Evolutionary conservation across 2,113 vertebrate genomes (phyloP).

Genomic region (Rhagologus leucostigma): DNA sequence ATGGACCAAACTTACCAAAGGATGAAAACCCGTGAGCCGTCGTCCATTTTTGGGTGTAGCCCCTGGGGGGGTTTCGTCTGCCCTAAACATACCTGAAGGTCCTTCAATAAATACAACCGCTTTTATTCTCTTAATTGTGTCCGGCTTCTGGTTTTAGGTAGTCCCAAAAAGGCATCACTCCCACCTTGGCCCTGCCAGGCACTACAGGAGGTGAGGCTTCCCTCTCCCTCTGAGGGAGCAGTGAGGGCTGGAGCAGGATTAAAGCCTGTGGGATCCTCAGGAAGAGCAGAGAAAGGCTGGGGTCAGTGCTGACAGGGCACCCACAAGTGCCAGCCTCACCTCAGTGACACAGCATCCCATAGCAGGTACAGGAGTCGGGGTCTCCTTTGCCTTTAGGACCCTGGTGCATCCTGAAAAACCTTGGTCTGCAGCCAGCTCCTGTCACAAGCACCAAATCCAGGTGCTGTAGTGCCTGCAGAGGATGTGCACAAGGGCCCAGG

Average conservation of each 20-base stretch:
- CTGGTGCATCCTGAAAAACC: not conserved
- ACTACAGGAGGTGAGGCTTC: not conserved
- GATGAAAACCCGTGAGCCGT: too few species aligned
- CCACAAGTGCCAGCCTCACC: not conserved
- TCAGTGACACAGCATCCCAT: fast-evolving
- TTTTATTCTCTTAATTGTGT: too few species aligned
- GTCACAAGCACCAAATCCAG: not conserved
- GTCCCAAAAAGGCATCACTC: too few species aligned
- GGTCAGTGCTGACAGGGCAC: fast-evolving
- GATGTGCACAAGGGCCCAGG: fast-evolving
- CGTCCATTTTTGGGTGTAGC: too few species aligned
- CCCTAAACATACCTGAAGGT: not conserved
- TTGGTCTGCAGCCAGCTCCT: not conserved
- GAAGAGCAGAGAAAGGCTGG: not conserved
- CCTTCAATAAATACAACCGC: not conserved
- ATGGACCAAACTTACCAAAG: too few species aligned
- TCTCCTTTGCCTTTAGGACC: too few species aligned
- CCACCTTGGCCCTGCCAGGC: not conserved
- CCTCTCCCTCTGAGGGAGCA: not conserved
- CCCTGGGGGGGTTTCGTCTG: too few species aligned
- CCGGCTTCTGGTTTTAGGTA: too few species aligned
- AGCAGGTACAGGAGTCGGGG: not conserved
- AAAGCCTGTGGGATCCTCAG: fast-evolving
- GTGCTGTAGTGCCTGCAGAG: fast-evolving
- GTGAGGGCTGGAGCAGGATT: not conserved